Conservation (phyloP, 2,797 vertebrate genomes). For the Phataginus tricuspis region DNA sequence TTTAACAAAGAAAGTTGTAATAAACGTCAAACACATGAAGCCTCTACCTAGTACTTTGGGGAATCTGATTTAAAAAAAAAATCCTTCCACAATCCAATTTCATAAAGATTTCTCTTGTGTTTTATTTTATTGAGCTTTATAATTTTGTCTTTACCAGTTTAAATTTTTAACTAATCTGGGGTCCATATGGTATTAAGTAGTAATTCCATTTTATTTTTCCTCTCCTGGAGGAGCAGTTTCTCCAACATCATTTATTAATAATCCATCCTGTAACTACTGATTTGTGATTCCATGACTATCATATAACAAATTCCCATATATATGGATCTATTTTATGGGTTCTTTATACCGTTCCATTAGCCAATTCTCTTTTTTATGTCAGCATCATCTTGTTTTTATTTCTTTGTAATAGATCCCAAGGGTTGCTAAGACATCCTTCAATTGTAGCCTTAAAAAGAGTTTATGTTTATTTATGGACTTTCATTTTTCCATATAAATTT, state of each 20-base stretch:
- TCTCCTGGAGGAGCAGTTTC: neutral
- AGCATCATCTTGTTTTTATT: neutral
- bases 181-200: neutral
- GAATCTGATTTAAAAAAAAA: neutral
- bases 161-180: neutral
- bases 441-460: neutral
- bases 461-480: conserved; percentile 5
- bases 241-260: neutral
- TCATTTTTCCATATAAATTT: conserved; percentile 7
- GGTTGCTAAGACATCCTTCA: neutral
- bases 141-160: neutral
- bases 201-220: neutral
- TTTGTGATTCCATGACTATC: neutral
- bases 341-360: neutral
- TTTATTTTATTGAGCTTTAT: neutral
- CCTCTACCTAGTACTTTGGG: neutral
- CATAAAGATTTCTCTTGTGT: neutral
- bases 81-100: neutral
- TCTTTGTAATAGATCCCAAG: neutral
- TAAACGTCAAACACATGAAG: neutral
- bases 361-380: neutral
- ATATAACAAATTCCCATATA: neutral
- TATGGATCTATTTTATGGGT: neutral
- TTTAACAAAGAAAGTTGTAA: neutral
- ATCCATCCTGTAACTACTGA: neutral